Percentiles rank a stretch among this genome's conserved stretches.
Conservation (phyloP, 1,140 invertebrate genomes). For the Chrysoperla carnea region DNA sequence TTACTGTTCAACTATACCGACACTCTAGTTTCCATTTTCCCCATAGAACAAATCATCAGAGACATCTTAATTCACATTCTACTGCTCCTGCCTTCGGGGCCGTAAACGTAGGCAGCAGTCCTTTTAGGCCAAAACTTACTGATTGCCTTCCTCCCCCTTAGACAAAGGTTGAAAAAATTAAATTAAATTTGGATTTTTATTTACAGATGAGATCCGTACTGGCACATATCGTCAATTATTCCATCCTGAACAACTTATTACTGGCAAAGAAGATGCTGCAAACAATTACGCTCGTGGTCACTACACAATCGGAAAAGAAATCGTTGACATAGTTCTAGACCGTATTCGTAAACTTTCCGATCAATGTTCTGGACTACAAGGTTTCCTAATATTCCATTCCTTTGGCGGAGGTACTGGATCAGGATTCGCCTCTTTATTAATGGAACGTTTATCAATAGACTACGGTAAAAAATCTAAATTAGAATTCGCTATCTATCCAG, state of each 20-base stretch:
- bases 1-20: too few species aligned
- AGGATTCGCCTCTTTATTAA: slow-evolving; percentile 38
- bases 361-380: slow-evolving; percentile 31
- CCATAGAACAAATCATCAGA: too few species aligned
- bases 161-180: too few species aligned
- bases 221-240: slow-evolving; percentile 58
- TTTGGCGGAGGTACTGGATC: slow-evolving; percentile 61
- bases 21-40: too few species aligned
- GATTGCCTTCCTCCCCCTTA: too few species aligned
- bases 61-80: too few species aligned
- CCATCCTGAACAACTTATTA: slow-evolving; percentile 58
- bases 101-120: too few species aligned
- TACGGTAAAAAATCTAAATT: slow-evolving; percentile 43
- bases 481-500: slow-evolving; percentile 48
- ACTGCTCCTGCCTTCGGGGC: too few species aligned
- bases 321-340: slow-evolving; percentile 39
- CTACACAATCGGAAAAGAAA: slow-evolving; percentile 61
- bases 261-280: slow-evolving; percentile 70
- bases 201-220: slow-evolving; percentile 53
- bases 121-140: too few species aligned
- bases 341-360: slow-evolving; percentile 37
- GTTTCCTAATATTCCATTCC: slow-evolving; percentile 60
- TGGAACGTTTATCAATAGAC: slow-evolving; percentile 33
- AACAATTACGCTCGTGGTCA: slow-evolving; percentile 80
- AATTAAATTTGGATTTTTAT: too few species aligned